phyloP scores from a whole-genome alignment of 2,797 vertebrate species.

The Pogoniulus pusillus region DNA sequence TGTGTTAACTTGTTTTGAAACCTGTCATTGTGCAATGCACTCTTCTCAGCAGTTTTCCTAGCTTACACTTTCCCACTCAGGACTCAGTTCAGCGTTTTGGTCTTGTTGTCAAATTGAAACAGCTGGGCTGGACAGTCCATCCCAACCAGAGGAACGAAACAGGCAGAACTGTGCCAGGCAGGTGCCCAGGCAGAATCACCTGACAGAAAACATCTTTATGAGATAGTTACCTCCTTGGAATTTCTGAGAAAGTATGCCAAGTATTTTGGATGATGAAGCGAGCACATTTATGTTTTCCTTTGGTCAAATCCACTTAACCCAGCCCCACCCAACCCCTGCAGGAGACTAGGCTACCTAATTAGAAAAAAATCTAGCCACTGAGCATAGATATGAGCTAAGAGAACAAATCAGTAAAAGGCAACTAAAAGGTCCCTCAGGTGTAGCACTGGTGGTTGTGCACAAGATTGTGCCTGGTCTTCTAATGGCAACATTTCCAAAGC shows the following conservation, averaged over 20 bases:
- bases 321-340: neutral
- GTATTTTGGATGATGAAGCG: neutral
- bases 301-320: neutral
- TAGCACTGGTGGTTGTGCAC: neutral
- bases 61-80: neutral
- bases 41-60: neutral
- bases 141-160: neutral
- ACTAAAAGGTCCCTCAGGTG: neutral
- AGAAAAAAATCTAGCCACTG: neutral
- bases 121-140: neutral
- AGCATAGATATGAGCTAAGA: neutral
- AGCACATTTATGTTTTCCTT: neutral
- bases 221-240: neutral
- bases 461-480: neutral
- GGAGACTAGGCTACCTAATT: neutral
- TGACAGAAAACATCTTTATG: neutral
- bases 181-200: neutral
- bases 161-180: neutral
- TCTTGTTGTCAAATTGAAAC: neutral
- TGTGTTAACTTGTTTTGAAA: neutral
- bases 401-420: neutral
- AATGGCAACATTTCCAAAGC: neutral
- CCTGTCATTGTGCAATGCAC: conserved; percentile 22
- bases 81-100: neutral
- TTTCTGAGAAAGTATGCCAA: neutral